Conservation (phyloP, 2,888 invertebrate genomes). For the Tenthredo livida region DNA sequence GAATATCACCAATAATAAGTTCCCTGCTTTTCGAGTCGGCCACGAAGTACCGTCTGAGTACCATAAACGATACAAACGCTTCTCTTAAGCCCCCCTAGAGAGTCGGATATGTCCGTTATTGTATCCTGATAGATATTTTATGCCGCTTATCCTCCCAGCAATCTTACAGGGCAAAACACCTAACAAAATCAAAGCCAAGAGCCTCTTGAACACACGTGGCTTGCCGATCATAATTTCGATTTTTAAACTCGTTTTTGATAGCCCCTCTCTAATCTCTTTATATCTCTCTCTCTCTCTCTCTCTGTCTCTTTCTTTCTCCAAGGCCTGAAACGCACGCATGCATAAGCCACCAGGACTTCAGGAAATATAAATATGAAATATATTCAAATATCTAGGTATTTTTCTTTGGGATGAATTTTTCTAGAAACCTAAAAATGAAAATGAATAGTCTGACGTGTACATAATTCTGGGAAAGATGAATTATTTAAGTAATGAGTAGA, state of each 20-base stretch:
- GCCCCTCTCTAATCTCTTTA: constrained; percentile 42
- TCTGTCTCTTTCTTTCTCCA: too few species aligned
- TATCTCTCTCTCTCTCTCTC: neutral
- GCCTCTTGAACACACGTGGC: neutral
- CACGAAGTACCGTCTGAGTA: constrained; percentile 42
- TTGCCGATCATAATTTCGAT: constrained; percentile 24
- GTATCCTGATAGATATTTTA: constrained; percentile 53
- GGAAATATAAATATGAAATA: neutral
- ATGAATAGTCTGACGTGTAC: neutral
- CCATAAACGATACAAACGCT: constrained; percentile 49
- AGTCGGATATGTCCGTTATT: constrained; percentile 50
- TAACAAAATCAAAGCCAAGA: constrained; percentile 44
- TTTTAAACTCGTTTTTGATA: constrained; percentile 23
- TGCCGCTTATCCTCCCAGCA: constrained; percentile 48
- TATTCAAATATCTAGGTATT: neutral
- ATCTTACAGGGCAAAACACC: constrained; percentile 42
- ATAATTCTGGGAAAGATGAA: neutral
- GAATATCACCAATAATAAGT: constrained; percentile 40
- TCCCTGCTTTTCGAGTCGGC: constrained; percentile 24
- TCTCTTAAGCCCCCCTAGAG: constrained; percentile 44
- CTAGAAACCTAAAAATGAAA: neutral
- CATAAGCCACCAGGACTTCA: neutral
- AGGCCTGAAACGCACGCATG: neutral
- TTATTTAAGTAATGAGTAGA: neutral
- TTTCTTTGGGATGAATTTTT: neutral